Base-by-base conservation (phyloP, 2,888 invertebrate genomes). In the Eupithecia exiguata region DNA sequence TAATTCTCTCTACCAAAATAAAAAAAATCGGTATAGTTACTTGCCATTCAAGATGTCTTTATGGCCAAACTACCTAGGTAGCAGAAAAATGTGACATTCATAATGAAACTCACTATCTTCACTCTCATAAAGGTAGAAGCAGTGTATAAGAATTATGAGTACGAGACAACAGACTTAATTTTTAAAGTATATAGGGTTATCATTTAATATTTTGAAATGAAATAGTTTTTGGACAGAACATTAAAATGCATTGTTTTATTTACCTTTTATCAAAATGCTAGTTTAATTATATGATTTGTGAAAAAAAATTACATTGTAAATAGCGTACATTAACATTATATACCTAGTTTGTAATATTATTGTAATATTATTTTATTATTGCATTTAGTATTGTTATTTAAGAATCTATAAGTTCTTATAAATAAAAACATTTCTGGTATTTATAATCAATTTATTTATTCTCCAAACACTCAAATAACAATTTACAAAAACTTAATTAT, bases 331-430 rank as follows among this genome's bases (percentile, higher is more conserved):
- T 73, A 74, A 72, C 70, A 65, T 70, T 73, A 68, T 71, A 49
- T 58, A 14, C n/a, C n/a, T 70, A 66, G 40, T 30, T 66, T 58
- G 43, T 38, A 7, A 21, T 78, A 77, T 80, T 76, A 72, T 66
- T 58, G 43, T 38, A 7, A 21, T 78, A 77, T 80, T 76, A 72
- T 74, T 77, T 75, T 72, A 75, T 76, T 77, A 81, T 76, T 81
- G 84, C 85, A 84, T 85, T 85, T 87, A 88, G 82, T 79, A 82
- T 80, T 84, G 76, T 81, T 83, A 81, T 83, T 6, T 82, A 80
- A 82, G 83, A 80, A 84, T 84, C 79, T 82, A 84, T 82, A 87
- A 87, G 86, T 82, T 49, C 6, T 16, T 62, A 58, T 21, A 81
- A 81, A 84, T 70, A 79, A 72, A 80, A 76, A 77, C 71, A 69